Conservation (phyloP, 2,888 invertebrate species). For the Nemotelus pantherinus region DNA sequence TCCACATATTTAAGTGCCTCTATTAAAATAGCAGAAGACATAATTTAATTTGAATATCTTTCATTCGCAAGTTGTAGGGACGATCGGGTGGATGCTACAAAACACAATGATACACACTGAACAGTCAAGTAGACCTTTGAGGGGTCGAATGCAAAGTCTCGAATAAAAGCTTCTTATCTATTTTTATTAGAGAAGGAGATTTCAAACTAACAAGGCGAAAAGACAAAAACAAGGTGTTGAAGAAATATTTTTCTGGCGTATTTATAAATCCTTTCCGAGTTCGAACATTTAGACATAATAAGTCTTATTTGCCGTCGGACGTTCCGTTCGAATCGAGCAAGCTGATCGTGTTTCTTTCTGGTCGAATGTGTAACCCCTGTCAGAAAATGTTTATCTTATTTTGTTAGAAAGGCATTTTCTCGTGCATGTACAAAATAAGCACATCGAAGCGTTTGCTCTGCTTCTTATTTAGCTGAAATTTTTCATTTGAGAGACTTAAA, state of each 20-base stretch:
- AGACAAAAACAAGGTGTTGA: background rate
- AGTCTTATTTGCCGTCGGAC: background rate
- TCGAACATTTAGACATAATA: background rate
- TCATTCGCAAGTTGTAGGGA: background rate
- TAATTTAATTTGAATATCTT: slow-evolving; percentile 24
- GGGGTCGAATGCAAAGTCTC: background rate
- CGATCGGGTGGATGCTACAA: background rate
- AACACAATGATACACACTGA: background rate
- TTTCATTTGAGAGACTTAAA: too few relatives aligned
- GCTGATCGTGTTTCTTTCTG: background rate
- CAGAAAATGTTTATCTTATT: too few relatives aligned
- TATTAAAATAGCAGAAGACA: slow-evolving; percentile 22
- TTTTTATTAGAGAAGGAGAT: background rate
- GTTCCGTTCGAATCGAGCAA: background rate
- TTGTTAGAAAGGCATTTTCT: slow-evolving; percentile 9
- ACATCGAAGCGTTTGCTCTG: background rate
- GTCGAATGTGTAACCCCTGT: background rate
- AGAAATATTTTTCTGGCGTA: slow-evolving; percentile 19
- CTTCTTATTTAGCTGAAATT: background rate
- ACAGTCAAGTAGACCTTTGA: background rate
- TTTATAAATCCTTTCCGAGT: slow-evolving; percentile 10
- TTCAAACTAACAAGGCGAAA: background rate
- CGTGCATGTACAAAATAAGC: background rate
- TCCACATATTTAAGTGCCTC: slow-evolving; percentile 31
- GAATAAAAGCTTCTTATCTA: slow-evolving; percentile 8